phyloP scores from a whole-genome alignment of 2,888 invertebrate species.

The Erebia palarica region DNA sequence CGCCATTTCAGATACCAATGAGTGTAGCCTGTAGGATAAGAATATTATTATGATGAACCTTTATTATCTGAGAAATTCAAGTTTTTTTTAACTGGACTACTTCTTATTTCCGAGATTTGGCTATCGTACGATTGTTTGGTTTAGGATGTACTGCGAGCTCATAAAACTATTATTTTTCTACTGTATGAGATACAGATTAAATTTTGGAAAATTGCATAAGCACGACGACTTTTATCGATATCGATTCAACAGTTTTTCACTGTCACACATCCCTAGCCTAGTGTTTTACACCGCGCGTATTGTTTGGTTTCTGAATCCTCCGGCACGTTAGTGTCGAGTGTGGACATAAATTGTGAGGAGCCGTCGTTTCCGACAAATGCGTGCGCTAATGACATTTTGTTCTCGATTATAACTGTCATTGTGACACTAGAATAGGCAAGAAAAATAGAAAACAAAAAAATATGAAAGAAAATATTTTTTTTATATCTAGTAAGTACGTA shows the following conservation, averaged over 20 bases:
- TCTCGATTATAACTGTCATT: constrained; percentile 51
- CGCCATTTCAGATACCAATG: too few relatives aligned
- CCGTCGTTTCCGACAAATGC: constrained; percentile 71
- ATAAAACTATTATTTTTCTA: not conserved
- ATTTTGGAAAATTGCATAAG: not conserved
- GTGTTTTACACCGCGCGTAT: constrained; percentile 51
- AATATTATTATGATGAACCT: too few relatives aligned
- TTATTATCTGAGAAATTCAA: too few relatives aligned
- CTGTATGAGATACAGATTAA: too few relatives aligned
- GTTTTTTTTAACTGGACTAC: too few relatives aligned
- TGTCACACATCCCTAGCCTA: constrained; percentile 40
- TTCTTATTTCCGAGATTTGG: too few relatives aligned
- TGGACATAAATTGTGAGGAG: constrained; percentile 70
- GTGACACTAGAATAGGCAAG: constrained; percentile 35
- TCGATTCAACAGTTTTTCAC: constrained; percentile 43
- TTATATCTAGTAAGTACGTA: not conserved
- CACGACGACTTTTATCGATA: constrained; percentile 16
- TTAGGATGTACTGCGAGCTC: too few relatives aligned
- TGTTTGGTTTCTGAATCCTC: constrained; percentile 69
- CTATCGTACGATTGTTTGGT: too few relatives aligned
- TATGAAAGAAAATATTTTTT: not conserved
- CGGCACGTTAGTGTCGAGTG: constrained; percentile 60
- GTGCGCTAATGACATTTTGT: constrained; percentile 70
- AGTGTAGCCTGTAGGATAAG: too few relatives aligned
- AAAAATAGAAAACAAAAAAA: too few relatives aligned